These are phyloP conservation scores for Phainopepla nitens DNA, from an alignment of 2,113 vertebrate genomes.

Conservation along the genomic window DNA sequence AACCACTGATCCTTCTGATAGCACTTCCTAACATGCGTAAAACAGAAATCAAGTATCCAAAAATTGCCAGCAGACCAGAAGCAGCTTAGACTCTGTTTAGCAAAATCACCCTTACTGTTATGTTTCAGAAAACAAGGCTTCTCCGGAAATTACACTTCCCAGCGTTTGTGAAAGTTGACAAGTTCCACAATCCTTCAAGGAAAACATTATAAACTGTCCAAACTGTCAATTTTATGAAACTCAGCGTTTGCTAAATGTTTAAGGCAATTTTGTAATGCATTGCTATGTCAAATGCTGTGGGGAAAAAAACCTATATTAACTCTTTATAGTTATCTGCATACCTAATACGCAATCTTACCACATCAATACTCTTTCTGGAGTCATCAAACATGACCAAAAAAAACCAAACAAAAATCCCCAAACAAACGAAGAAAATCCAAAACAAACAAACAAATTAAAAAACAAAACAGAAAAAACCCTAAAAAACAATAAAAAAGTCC, in stretches of 20 bases:
- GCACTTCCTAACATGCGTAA: not conserved
- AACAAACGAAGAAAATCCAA: not conserved
- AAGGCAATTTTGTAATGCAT: not conserved
- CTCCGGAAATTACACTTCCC: not conserved
- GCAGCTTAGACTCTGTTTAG: not conserved
- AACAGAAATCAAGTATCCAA: not conserved
- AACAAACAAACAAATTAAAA: not conserved
- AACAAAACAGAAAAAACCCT: too few species aligned
- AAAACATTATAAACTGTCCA: not conserved
- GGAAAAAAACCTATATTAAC: not conserved
- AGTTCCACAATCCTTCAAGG: not conserved
- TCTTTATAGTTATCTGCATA: not conserved
- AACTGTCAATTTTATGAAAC: not conserved
- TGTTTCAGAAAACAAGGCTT: not conserved
- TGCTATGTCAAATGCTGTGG: not conserved
- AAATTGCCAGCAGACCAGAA: not conserved
- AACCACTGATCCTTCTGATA: not conserved
- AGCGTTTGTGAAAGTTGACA: not conserved
- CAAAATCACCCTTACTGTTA: not conserved
- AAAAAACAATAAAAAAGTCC: too few species aligned
- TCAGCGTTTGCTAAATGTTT: not conserved
- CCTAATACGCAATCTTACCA: not conserved
- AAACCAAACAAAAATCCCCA: not conserved
- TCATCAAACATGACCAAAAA: not conserved
- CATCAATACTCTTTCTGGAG: not conserved